A percentile compares a stretch with the other conserved stretches of the same genome.
phyloP scores from a whole-genome alignment of 2,888 invertebrate genomes.

The Norana najaformis region DNA sequence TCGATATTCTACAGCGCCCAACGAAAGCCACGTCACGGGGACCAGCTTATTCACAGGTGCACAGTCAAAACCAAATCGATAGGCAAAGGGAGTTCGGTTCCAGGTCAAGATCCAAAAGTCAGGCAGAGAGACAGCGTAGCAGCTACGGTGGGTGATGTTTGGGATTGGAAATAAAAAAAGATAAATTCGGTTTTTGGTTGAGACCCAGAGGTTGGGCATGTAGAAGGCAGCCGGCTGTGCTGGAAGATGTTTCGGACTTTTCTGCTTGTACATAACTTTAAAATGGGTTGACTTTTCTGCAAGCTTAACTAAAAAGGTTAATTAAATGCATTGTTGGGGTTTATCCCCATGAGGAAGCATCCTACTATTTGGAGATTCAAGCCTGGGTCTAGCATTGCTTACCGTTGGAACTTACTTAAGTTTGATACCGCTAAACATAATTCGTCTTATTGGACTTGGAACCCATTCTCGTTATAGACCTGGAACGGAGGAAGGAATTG shows the following conservation, averaged over 20 bases:
- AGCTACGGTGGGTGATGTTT: too few relatives aligned
- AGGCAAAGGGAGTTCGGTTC: too few relatives aligned
- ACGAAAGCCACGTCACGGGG: too few relatives aligned
- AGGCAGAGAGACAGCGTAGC: too few relatives aligned
- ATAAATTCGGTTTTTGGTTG: too few relatives aligned
- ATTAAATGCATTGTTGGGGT: neutral
- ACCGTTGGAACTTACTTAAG: neutral
- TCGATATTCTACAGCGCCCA: too few relatives aligned
- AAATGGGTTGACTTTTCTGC: neutral
- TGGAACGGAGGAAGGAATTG: neutral
- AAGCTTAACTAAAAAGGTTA: neutral
- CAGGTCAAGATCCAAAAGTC: too few relatives aligned
- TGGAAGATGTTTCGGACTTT: neutral
- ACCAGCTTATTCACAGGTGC: too few relatives aligned
- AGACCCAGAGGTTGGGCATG: too few relatives aligned
- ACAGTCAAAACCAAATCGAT: too few relatives aligned
- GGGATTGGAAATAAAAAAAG: too few relatives aligned
- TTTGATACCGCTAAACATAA: neutral
- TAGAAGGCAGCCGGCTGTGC: too few relatives aligned
- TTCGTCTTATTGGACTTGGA: neutral
- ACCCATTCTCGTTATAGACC: neutral
- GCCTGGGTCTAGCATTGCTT: neutral
- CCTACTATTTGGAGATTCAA: neutral
- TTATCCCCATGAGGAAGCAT: neutral
- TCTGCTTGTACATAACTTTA: neutral